phyloP scores from a whole-genome alignment of 2,113 vertebrate genomes.

The Gymnarchus niloticus region DNA sequence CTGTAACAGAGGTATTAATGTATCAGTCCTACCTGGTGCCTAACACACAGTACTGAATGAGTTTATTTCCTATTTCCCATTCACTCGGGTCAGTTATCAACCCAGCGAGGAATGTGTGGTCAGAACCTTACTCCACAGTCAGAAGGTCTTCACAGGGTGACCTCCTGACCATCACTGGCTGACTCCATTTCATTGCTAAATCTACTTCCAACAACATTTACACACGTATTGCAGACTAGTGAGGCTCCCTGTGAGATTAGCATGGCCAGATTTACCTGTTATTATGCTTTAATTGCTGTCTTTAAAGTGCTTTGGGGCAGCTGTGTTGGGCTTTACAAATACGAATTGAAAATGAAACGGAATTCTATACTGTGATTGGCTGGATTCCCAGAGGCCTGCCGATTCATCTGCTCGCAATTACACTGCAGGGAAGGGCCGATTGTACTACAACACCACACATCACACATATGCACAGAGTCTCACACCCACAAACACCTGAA shows the following conservation, averaged over 20 bases:
- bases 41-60: too few species aligned
- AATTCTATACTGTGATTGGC: background rate
- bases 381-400: background rate
- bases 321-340: background rate
- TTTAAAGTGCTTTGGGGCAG: background rate
- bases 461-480: background rate
- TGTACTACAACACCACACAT: background rate
- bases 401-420: background rate
- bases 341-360: background rate
- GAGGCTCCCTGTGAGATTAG: too few species aligned
- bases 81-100: too few species aligned
- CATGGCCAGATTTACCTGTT: background rate
- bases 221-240: background rate
- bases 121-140: too few species aligned
- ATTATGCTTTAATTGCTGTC: background rate
- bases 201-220: background rate
- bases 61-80: too few species aligned
- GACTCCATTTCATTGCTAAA: background rate
- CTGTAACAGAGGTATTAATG: background rate
- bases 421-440: background rate
- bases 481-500: background rate
- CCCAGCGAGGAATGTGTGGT: too few species aligned
- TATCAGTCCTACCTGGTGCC: background rate
- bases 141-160: too few species aligned
- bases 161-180: too few species aligned